Base-by-base conservation (phyloP, 2,888 invertebrate genomes). In the Calliphora vomitoria region DNA sequence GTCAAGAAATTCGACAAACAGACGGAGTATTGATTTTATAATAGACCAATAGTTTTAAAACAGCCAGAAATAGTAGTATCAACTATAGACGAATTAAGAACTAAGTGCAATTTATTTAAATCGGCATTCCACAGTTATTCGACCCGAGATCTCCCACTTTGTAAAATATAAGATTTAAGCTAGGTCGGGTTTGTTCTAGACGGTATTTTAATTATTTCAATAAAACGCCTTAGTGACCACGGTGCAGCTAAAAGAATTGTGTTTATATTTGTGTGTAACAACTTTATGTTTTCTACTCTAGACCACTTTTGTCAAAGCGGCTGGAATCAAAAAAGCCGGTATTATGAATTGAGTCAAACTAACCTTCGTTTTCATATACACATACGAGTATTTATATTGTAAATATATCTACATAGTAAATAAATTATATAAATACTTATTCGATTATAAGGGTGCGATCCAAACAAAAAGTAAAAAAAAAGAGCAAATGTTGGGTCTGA, bases 291-390 rank as follows among this genome's bases (percentile, higher is more conserved):
- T 76, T 62, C 53, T 41, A 74, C 44, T 55, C 68, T 79, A 62
- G 15, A 66, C n/a, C 55, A 41, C 31, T 74, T 62, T 74, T 72
- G 31, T 64, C 53, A 80, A 84, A 83, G 50, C 76, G 60, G 50
- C 66, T 81, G 31, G 72, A 84, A 75, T 76, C 64, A 80, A 83
- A 80, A 83, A 83, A 69, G 66, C 74, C 82, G 78, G 82, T 60
- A 82, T 78, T 68, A 64, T n/a, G 62, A 64, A 72, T 78, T 31
- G 25, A 66, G 35, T 62, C 53, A 31, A 58, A 44, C 25, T 44
- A 62, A 78, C 41, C n/a, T 38, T 20, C 6, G n/a, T 44, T 5
- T 53, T n/a, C 60, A 10, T 47, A 8, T 11, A 53, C 13, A 53
- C 11, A 11, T 41, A 41, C 41, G 35, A 5, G n/a, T 35, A 69